Evolutionary conservation across 2,113 vertebrate genomes (phyloP).

Genomic region (Tupaia chinensis): DNA sequence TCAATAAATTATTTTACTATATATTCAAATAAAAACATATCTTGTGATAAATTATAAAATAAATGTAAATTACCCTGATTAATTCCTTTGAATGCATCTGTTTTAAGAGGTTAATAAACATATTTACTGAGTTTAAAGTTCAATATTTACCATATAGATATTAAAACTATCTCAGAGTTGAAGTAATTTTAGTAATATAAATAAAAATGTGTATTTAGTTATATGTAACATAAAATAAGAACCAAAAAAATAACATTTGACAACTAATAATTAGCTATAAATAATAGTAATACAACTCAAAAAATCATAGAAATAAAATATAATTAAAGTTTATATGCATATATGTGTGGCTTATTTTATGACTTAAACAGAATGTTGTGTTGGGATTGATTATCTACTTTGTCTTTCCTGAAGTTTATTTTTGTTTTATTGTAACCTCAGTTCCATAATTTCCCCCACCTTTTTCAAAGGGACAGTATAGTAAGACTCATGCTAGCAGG

Average conservation of each 20-base stretch:
- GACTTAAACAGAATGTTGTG: background rate
- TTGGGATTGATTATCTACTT: background rate
- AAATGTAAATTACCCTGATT: background rate
- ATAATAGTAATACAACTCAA: background rate
- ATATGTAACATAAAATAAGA: background rate
- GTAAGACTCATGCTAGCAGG: background rate
- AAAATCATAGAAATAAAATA: background rate
- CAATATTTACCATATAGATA: conserved; percentile 12
- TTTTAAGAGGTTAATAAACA: conserved; percentile 4
- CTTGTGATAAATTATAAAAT: conserved; percentile 36
- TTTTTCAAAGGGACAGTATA: background rate
- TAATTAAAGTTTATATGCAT: background rate
- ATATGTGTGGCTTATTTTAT: background rate
- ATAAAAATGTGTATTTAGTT: conserved; percentile 23
- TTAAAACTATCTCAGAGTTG: background rate
- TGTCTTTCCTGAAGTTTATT: background rate
- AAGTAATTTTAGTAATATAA: conserved; percentile 49
- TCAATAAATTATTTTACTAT: conserved; percentile 17
- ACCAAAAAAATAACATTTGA: background rate
- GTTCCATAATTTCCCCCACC: background rate
- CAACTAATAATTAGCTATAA: background rate
- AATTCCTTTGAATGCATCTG: conserved; percentile 33
- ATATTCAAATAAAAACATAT: background rate
- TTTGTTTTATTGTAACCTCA: background rate
- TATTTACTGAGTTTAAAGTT: background rate